phyloP scores from a whole-genome alignment of 2,797 vertebrate genomes.

The Lagorchestes hirsutus region DNA sequence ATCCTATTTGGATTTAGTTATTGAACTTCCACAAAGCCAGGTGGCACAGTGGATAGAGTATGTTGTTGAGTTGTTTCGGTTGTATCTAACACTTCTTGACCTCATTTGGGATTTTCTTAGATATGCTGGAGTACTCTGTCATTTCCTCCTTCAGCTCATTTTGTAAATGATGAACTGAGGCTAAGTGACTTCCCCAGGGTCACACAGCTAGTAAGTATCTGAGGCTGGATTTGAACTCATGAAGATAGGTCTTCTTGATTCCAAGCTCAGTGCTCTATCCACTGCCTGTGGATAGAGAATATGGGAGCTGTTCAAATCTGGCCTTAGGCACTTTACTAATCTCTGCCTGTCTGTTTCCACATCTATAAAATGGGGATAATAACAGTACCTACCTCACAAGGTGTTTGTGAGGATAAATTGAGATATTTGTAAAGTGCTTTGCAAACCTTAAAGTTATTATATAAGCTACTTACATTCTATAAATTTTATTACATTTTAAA shows the following conservation, averaged over 20 bases:
- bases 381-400: background rate
- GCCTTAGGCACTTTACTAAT: background rate
- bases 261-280: background rate
- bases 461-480: background rate
- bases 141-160: background rate
- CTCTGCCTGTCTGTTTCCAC: background rate
- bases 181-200: background rate
- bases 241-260: background rate
- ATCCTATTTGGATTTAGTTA: background rate
- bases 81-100: background rate
- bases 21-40: background rate
- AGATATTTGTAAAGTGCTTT: background rate
- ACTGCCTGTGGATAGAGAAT: background rate
- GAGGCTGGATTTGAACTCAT: background rate
- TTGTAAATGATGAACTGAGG: background rate
- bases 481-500: background rate
- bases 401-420: background rate
- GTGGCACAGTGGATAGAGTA: background rate
- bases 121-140: background rate
- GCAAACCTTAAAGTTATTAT: background rate
- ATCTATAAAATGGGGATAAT: background rate
- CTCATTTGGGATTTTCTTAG: background rate
- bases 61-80: background rate
- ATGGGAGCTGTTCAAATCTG: background rate
- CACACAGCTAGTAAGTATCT: background rate